These are phyloP conservation scores for Blastomussa wellsi DNA, from an alignment of 92 coral and sea anemone species.

Conservation along the genomic window DNA sequence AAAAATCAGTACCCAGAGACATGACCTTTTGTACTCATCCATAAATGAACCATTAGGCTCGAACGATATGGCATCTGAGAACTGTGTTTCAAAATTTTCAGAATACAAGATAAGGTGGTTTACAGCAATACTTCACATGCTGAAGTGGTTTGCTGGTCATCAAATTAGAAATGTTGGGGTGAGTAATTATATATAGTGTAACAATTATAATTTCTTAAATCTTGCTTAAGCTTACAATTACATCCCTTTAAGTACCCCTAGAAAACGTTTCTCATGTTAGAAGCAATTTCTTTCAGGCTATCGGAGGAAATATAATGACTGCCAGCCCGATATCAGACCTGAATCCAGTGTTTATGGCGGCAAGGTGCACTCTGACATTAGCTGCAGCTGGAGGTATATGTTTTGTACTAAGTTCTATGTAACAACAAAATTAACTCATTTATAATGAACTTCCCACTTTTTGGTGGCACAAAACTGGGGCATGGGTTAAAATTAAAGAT, in stretches of 20 bases:
- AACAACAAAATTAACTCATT: no score
- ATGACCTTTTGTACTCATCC: not conserved
- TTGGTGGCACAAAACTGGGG: no score
- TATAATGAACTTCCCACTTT: no score
- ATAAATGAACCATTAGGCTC: no score
- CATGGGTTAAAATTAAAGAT: no score
- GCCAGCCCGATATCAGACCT: constrained; percentile 92
- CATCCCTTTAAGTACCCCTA: not conserved
- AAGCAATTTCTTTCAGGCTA: constrained; percentile 58
- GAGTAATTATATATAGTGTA: constrained; percentile 38
- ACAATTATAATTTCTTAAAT: no score
- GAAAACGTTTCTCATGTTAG: not conserved
- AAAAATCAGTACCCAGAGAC: no score
- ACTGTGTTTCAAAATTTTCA: constrained; percentile 6
- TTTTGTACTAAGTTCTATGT: no score
- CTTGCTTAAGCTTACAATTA: no score
- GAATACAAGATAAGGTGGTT: constrained; percentile 79
- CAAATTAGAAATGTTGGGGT: constrained; percentile 88
- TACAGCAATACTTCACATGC: constrained; percentile 73
- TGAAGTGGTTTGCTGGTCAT: constrained; percentile 90
- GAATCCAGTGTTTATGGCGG: constrained; percentile 83
- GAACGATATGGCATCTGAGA: no score
- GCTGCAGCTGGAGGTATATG: constrained; percentile 83
- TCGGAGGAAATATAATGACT: constrained; percentile 88
- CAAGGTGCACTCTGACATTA: constrained; percentile 70